Conservation (phyloP, 2,113 vertebrate genomes). For the Microcebus lehilahytsara region DNA sequence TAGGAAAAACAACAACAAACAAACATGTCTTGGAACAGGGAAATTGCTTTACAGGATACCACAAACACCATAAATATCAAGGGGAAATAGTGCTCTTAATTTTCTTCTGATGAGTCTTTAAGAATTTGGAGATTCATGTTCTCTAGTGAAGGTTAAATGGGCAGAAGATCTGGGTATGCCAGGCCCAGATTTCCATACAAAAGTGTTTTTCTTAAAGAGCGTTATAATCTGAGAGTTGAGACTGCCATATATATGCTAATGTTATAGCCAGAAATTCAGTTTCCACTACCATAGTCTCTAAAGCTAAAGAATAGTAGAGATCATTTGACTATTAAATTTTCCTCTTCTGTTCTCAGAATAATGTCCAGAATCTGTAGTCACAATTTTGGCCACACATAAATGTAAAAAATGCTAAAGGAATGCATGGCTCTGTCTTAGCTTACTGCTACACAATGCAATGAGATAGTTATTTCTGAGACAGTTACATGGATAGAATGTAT, state of each 20-base stretch:
- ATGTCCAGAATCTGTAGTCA: not conserved
- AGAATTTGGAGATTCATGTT: not conserved
- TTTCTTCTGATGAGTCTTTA: not conserved
- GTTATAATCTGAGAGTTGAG: not conserved
- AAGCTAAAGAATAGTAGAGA: not conserved
- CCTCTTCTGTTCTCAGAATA: not conserved
- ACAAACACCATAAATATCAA: accelerated
- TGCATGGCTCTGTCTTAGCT: not conserved
- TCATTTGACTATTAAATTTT: not conserved
- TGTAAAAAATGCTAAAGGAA: not conserved
- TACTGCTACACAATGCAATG: not conserved
- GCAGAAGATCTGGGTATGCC: not conserved
- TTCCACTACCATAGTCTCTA: not conserved
- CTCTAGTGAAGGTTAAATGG: not conserved
- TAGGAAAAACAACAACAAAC: too few species aligned
- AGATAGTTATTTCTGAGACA: not conserved
- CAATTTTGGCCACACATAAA: not conserved
- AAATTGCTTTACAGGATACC: not conserved
- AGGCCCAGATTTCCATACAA: not conserved
- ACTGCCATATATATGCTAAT: accelerated
- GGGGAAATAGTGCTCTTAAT: not conserved
- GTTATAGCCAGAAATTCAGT: not conserved
- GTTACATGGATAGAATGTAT: not conserved
- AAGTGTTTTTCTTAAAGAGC: not conserved
- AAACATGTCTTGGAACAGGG: too few species aligned